Percentiles rank a stretch among this genome's conserved stretches.
Evolutionary conservation across 2,797 vertebrate species (phyloP).

Genomic region (Anguilla pacifica): DNA sequence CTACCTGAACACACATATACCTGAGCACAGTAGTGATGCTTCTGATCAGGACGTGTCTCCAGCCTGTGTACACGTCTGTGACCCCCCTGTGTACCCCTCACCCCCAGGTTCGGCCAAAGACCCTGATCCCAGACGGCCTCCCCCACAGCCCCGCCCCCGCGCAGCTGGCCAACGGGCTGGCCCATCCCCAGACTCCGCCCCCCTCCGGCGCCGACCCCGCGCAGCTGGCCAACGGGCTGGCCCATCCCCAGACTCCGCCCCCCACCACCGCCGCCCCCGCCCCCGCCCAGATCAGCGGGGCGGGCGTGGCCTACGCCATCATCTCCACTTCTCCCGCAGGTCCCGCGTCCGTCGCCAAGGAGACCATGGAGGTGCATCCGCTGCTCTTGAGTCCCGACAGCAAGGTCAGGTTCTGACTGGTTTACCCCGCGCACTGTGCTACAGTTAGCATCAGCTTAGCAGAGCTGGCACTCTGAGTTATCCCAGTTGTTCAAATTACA

Average conservation of each 20-base stretch:
- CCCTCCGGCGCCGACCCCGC: slow-evolving; percentile 72
- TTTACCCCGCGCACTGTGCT: neutral
- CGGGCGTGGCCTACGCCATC: slow-evolving; percentile 93
- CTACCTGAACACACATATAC: neutral
- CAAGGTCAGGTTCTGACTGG: slow-evolving; percentile 68
- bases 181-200: slow-evolving; percentile 89
- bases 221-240: slow-evolving; percentile 62
- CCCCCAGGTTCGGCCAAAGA: slow-evolving; percentile 96
- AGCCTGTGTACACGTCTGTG: too few relatives aligned
- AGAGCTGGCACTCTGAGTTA: too few relatives aligned
- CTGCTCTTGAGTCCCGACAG: slow-evolving; percentile 83
- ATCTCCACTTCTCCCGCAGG: slow-evolving; percentile 78
- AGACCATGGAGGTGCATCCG: slow-evolving; percentile 85
- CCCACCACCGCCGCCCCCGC: slow-evolving; percentile 48
- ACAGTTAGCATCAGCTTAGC: too few relatives aligned
- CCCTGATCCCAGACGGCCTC: slow-evolving; percentile 89
- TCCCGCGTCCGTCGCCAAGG: slow-evolving; percentile 68
- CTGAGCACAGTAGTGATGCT: too few relatives aligned
- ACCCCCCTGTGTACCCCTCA: too few relatives aligned
- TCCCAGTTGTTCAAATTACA: too few relatives aligned
- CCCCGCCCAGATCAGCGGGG: slow-evolving; percentile 53
- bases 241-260: slow-evolving; percentile 52
- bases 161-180: slow-evolving; percentile 67
- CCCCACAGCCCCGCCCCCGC: slow-evolving; percentile 68
- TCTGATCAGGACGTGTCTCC: too few relatives aligned